These are phyloP conservation scores for Leucoraja erinaceus DNA, from an alignment of 2,113 vertebrate genomes.

Conservation along the genomic window DNA sequence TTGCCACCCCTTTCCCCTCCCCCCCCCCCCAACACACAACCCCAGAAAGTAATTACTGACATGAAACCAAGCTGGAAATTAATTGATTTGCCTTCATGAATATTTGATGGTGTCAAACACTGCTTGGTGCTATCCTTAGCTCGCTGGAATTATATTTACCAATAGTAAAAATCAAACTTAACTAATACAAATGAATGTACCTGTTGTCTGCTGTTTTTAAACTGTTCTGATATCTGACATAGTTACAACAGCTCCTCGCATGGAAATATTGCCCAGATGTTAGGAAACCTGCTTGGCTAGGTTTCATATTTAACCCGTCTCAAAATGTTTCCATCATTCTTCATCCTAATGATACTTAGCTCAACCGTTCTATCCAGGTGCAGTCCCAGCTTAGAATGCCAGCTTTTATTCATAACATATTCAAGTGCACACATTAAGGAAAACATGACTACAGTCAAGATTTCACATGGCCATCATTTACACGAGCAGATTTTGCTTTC, in stretches of 20 bases:
- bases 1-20: neutral
- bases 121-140: neutral
- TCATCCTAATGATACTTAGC: neutral
- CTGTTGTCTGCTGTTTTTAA: neutral
- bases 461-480: neutral
- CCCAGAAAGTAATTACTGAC: neutral
- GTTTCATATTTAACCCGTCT: neutral
- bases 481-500: neutral
- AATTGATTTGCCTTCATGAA: neutral
- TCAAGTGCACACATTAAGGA: neutral
- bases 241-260: neutral
- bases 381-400: neutral
- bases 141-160: neutral
- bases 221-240: neutral
- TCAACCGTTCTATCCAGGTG: neutral
- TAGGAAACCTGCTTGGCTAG: neutral
- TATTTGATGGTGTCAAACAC: constrained; percentile 1
- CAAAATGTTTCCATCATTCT: neutral
- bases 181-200: neutral
- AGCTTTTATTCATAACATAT: neutral
- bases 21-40: neutral
- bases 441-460: neutral
- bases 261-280: neutral
- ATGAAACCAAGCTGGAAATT: constrained; percentile 8
- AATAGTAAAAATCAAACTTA: constrained; percentile 26